Percentiles rank a stretch among this genome's conserved stretches.
Evolutionary conservation across 2,888 invertebrate genomes (phyloP).

Genomic region (Heterodera filipjevi): DNA sequence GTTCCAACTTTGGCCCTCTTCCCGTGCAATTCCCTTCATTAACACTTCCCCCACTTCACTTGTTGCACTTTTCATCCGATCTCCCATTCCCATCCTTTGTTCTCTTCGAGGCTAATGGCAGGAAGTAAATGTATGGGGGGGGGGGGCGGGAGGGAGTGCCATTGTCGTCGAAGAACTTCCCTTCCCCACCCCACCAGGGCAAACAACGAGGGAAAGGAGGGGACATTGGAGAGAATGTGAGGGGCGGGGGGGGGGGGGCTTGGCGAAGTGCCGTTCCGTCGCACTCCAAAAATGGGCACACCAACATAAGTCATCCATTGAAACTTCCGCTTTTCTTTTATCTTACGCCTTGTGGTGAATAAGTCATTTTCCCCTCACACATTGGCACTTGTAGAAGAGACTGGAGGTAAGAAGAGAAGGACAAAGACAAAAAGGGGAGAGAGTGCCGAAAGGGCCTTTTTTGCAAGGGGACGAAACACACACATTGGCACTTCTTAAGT

Average conservation of each 20-base stretch:
- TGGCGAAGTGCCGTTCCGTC: not conserved
- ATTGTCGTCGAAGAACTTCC: not conserved
- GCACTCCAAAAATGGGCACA: no score
- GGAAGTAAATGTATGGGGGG: no score
- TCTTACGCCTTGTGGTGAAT: not conserved
- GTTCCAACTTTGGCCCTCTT: no score
- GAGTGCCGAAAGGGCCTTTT: not conserved
- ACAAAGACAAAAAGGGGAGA: not conserved
- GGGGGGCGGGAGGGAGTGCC: not conserved
- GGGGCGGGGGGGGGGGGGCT: no score
- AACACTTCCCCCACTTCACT: constrained; percentile 19
- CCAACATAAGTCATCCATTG: not conserved
- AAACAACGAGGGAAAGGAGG: not conserved
- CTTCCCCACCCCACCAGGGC: not conserved
- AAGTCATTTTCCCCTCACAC: not conserved
- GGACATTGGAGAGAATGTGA: no score
- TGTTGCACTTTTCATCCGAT: not conserved
- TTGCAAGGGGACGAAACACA: not conserved
- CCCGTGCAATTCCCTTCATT: not conserved
- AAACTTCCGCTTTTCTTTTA: constrained; percentile 10
- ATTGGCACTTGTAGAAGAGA: not conserved
- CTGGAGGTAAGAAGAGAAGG: not conserved
- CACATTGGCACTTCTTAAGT: not conserved
- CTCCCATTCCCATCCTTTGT: constrained; percentile 2
- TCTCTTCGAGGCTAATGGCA: constrained; percentile 2